Percentiles rank a stretch among this genome's conserved stretches.
Conservation (phyloP, 2,797 vertebrate genomes). For the Scomberomorus guttatus region DNA sequence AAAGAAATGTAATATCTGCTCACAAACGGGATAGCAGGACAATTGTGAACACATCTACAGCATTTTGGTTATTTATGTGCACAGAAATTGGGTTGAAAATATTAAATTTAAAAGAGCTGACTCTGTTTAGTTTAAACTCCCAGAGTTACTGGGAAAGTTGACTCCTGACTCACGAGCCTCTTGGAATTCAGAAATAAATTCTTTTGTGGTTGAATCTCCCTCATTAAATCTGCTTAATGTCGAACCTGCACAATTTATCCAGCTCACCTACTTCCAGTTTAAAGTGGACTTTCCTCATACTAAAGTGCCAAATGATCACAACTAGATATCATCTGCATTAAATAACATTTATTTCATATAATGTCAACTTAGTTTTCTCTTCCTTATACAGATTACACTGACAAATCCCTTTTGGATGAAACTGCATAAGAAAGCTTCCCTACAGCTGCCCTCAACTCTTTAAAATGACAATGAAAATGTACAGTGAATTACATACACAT, state of each 20-base stretch:
- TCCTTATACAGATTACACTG: slow-evolving; percentile 12
- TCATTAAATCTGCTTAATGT: background rate
- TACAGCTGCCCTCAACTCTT: background rate
- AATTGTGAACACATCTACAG: background rate
- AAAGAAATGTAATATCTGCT: background rate
- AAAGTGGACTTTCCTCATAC: background rate
- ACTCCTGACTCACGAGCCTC: background rate
- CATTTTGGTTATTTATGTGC: background rate
- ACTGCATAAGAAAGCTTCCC: slow-evolving; percentile 28
- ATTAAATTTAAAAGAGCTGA: background rate
- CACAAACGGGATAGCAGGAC: background rate
- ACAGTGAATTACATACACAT: background rate
- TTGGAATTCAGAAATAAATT: background rate
- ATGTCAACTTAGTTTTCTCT: background rate
- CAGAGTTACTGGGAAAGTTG: background rate
- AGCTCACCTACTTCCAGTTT: background rate
- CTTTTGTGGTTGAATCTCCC: background rate
- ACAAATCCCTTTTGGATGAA: slow-evolving; percentile 38
- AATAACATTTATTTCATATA: slow-evolving; percentile 25
- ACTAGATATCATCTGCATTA: background rate
- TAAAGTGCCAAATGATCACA: background rate
- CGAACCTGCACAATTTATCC: background rate
- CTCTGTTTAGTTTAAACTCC: background rate
- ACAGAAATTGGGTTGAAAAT: background rate
- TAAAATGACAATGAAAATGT: background rate